phyloP scores from a whole-genome alignment of 2,888 invertebrate genomes.

The Dromius quadrimaculatus region DNA sequence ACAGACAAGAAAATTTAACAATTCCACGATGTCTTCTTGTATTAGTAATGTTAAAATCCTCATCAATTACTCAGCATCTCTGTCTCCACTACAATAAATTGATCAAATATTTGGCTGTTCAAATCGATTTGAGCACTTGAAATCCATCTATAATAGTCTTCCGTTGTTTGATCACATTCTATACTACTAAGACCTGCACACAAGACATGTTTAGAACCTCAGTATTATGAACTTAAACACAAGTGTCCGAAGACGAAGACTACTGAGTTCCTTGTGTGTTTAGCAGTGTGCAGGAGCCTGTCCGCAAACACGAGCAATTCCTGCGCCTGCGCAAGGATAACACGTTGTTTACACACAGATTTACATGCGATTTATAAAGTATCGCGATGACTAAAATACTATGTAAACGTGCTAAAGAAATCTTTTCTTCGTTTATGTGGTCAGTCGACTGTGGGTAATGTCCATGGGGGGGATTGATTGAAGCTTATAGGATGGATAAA shows the following conservation, averaged over 20 bases:
- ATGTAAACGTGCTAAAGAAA: conserved; percentile 1
- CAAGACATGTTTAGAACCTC: conserved; percentile 31
- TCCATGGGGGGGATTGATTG: conserved; percentile 5
- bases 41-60: too few species aligned
- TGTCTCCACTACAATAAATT: conserved; percentile 9
- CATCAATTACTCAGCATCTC: too few species aligned
- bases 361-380: conserved; percentile 48
- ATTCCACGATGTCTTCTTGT: too few species aligned
- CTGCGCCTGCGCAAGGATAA: conserved; percentile 34
- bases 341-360: conserved; percentile 38
- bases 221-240: conserved; percentile 67
- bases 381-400: conserved; percentile 28
- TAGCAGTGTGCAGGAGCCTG: conserved; percentile 47
- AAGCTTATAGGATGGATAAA: background rate
- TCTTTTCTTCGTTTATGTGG: conserved; percentile 7
- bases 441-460: conserved; percentile 19
- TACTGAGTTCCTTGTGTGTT: conserved; percentile 56
- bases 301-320: conserved; percentile 43
- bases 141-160: conserved; percentile 22
- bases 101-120: conserved; percentile 9
- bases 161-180: conserved; percentile 9
- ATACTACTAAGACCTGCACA: conserved; percentile 7
- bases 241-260: conserved; percentile 65
- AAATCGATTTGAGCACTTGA: conserved; percentile 20
- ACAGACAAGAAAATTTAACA: too few species aligned